Base-by-base conservation (phyloP, 1,140 invertebrate species). In the Latrodectus geometricus region DNA sequence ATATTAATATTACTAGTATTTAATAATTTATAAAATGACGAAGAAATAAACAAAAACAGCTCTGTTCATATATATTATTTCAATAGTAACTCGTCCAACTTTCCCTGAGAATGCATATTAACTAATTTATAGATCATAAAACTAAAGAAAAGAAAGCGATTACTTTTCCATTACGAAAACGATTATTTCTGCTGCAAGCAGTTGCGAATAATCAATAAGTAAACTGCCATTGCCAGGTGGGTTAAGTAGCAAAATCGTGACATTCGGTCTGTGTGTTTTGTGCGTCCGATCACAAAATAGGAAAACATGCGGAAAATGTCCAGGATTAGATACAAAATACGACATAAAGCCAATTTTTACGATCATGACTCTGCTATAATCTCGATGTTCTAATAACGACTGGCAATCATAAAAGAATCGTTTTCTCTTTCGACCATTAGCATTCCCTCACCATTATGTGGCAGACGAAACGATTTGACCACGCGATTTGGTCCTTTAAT, bases 381-480 rank as follows among this genome's bases (percentile, higher is more conserved):
- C 35, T 35, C 5, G 35, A 35, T 35, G 35, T 35, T 35, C 35
- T 35, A 35, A 35, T 35, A 35, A 35, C 35, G n/a, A 17, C 23
- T 14, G 79, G 15, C 15, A 75, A 75, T 73, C 21, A 17, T 74
- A 83, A 83, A 74, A 83, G 23, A 21, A 66, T 15, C 72, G 11
- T 48, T 75, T 35, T 35, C 35, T 35, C 35, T 35, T 35, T 35
- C 35, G 35, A 35, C 73, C 82, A 84, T 84, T 84, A 84, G 76
- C 82, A 84, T 84, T 84, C 82, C 82, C 82, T 84, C 82, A 76
- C 82, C 52, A 84, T 84, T 84, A 76, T 76, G 73, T 14, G 49
- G 9, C 15, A 73, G 70, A 14, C 23, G 70, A 84, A 84, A 76
- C 73, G 82, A 84, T 84, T 54, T 68, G 14, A 84, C 82, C 82